Percentiles rank a stretch among this genome's conserved stretches.
These are phyloP conservation scores for Ceratina australensis DNA, from an alignment of 1,140 invertebrate genomes.

Conservation along the genomic window DNA sequence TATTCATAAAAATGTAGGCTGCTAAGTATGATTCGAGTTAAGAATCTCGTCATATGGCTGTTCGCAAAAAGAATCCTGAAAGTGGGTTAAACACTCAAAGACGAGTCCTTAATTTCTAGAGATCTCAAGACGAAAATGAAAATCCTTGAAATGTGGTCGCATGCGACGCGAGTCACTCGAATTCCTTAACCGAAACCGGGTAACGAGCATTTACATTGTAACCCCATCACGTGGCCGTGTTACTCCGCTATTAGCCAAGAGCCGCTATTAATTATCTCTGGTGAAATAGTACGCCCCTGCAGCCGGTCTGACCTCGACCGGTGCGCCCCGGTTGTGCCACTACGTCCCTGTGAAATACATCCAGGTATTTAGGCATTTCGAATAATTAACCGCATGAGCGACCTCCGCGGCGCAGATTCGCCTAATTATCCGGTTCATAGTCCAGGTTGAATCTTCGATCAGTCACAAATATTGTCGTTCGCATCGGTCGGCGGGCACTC, in stretches of 20 bases:
- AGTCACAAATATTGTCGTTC: conserved; percentile 24
- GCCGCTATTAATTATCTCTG: conserved; percentile 67
- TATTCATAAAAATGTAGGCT: no score
- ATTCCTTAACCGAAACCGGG: conserved; percentile 48
- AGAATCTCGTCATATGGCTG: no score
- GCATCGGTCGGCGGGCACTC: no score
- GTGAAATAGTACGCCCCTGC: conserved; percentile 55
- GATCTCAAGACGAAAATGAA: not conserved
- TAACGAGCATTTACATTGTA: conserved; percentile 49
- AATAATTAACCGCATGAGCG: conserved; percentile 60
- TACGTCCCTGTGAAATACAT: conserved; percentile 63
- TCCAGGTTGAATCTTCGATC: conserved; percentile 37
- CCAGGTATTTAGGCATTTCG: conserved; percentile 66
- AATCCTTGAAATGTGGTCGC: not conserved
- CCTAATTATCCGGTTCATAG: conserved; percentile 14
- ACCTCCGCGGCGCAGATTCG: conserved; percentile 17
- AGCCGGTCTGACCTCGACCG: conserved; percentile 48
- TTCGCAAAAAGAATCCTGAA: no score
- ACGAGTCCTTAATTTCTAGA: not conserved
- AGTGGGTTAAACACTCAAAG: no score
- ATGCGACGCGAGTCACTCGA: conserved; percentile 26
- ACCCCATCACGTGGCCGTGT: conserved; percentile 51
- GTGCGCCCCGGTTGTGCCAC: not conserved
- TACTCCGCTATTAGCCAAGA: conserved; percentile 62
- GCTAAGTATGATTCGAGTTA: no score